phyloP scores from a whole-genome alignment of 2,113 vertebrate species.

The Peromyscus polionotus region DNA sequence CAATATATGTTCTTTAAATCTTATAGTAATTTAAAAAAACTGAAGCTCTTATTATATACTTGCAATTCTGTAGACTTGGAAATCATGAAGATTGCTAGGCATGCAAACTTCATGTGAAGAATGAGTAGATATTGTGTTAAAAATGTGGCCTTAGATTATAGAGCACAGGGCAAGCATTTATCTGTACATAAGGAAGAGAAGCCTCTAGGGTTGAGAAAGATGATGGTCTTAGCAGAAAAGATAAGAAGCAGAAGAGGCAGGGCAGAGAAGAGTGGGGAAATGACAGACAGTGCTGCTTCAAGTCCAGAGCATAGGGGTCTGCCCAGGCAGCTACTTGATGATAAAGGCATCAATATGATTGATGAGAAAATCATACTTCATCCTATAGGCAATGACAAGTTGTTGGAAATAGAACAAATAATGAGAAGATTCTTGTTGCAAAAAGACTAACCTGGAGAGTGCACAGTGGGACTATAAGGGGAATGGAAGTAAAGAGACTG shows the following conservation, averaged over 20 bases:
- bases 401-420: neutral
- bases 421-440: neutral
- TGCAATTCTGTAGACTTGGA: neutral
- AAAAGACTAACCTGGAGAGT: neutral
- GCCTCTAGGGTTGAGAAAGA: neutral
- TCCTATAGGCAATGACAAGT: neutral
- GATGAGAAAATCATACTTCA: neutral
- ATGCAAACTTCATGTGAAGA: neutral
- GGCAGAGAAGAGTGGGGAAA: neutral
- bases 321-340: neutral
- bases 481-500: neutral
- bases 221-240: neutral
- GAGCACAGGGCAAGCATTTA: neutral
- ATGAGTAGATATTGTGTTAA: neutral
- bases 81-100: neutral
- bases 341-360: neutral
- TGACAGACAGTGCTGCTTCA: neutral
- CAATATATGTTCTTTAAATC: neutral
- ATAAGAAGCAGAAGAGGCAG: neutral
- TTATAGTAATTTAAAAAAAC: neutral
- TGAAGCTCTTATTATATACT: neutral
- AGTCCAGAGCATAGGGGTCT: neutral
- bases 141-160: neutral
- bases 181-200: neutral
- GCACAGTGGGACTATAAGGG: neutral